A percentile compares a stretch with the other conserved stretches of the same genome.
phyloP scores from a whole-genome alignment of 2,113 vertebrate genomes.

The Cyprinodon tularosa region DNA sequence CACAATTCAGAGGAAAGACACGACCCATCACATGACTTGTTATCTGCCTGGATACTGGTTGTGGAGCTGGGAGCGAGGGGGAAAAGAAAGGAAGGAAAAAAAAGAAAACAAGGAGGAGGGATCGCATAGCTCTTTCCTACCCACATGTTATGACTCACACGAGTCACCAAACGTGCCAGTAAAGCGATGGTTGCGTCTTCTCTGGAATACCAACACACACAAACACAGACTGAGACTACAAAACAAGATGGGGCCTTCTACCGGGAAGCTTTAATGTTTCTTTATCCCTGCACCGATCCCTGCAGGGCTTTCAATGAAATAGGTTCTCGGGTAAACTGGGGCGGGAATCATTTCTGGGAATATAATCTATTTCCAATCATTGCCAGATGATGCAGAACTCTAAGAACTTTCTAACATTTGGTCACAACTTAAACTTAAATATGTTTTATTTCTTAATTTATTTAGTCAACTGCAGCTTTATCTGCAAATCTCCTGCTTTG shows the following conservation, averaged over 20 bases:
- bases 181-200: slow-evolving; percentile 55
- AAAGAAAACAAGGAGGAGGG: slow-evolving; percentile 55
- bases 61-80: slow-evolving; percentile 40
- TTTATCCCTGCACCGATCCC: not conserved
- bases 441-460: not conserved
- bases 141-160: slow-evolving; percentile 72
- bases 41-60: slow-evolving; percentile 74
- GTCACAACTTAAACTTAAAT: no score
- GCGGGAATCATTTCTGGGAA: slow-evolving; percentile 23
- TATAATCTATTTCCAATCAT: not conserved
- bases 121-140: slow-evolving; percentile 52
- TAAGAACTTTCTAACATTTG: not conserved
- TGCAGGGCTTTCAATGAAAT: not conserved
- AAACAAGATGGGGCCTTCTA: slow-evolving; percentile 17
- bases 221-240: not conserved
- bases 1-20: slow-evolving; percentile 36
- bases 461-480: no score
- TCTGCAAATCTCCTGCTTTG: no score
- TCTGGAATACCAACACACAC: slow-evolving; percentile 45
- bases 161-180: slow-evolving; percentile 77
- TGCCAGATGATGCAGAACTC: no score
- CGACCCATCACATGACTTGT: slow-evolving; percentile 60
- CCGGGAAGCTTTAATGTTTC: slow-evolving; percentile 56
- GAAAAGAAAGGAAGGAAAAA: not conserved
- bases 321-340: not conserved